phyloP scores from a whole-genome alignment of 2,888 invertebrate genomes.

The Drosophila pseudotalamancana region DNA sequence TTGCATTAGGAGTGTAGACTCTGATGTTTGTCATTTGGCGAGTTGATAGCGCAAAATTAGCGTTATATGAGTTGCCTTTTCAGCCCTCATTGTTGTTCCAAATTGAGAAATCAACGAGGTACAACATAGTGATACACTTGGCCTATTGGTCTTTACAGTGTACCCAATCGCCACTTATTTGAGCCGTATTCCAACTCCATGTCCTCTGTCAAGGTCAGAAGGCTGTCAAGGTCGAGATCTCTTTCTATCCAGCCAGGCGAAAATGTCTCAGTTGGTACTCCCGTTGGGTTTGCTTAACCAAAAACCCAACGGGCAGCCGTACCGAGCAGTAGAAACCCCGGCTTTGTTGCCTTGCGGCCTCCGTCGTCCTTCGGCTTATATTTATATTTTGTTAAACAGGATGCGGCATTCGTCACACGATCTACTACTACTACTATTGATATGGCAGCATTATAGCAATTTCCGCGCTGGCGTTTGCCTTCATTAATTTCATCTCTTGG shows the following conservation, averaged over 20 bases:
- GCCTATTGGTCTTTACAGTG: neutral
- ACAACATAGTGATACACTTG: slow-evolving; percentile 7
- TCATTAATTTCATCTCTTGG: slow-evolving; percentile 71
- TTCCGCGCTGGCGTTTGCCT: slow-evolving; percentile 74
- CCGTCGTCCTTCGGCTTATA: slow-evolving; percentile 66
- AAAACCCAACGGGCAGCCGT: slow-evolving; percentile 63
- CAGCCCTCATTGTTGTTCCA: slow-evolving; percentile 56
- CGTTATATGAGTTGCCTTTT: slow-evolving; percentile 73
- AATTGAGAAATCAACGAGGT: slow-evolving; percentile 65
- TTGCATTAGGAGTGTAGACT: neutral
- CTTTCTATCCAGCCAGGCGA: slow-evolving; percentile 59
- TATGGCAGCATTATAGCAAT: slow-evolving; percentile 37
- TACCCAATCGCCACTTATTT: neutral
- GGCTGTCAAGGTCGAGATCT: slow-evolving; percentile 40
- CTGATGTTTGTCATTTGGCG: slow-evolving; percentile 39
- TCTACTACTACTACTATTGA: slow-evolving; percentile 31
- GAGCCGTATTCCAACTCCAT: neutral
- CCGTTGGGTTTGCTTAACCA: slow-evolving; percentile 71
- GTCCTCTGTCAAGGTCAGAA: slow-evolving; percentile 1
- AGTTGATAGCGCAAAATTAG: slow-evolving; percentile 72
- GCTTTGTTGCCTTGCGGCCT: slow-evolving; percentile 67
- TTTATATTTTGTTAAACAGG: slow-evolving; percentile 12
- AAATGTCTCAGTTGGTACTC: slow-evolving; percentile 49
- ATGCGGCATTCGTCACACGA: slow-evolving; percentile 63
- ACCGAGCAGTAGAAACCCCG: slow-evolving; percentile 68